phyloP scores from a whole-genome alignment of 1,140 invertebrate species.

The Halesus radiatus region DNA sequence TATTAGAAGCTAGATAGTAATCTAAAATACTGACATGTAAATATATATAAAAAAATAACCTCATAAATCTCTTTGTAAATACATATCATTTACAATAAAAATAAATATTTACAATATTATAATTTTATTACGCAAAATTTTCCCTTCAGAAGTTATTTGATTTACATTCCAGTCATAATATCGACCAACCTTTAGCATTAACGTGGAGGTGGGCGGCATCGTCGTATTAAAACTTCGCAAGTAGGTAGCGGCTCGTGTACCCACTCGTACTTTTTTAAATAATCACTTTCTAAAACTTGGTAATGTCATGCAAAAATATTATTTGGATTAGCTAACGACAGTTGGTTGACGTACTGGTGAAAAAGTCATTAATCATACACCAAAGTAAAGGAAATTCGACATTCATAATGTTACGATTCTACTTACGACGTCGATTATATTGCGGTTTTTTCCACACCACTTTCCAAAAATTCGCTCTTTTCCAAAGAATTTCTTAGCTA shows the following conservation, averaged over 20 bases:
- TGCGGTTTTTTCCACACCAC: neutral
- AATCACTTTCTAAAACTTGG: constrained; percentile 36
- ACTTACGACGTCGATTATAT: neutral
- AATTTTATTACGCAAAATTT: too few species aligned
- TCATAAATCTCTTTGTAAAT: too few species aligned
- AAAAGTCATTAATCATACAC: constrained; percentile 20
- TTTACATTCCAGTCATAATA: too few species aligned
- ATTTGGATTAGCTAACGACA: neutral
- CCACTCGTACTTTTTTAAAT: neutral
- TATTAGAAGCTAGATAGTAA: too few species aligned
- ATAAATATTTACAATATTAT: too few species aligned
- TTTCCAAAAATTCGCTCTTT: constrained; percentile 5
- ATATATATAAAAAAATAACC: too few species aligned
- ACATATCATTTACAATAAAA: too few species aligned
- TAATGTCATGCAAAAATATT: constrained; percentile 12
- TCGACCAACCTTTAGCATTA: too few species aligned
- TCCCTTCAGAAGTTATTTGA: too few species aligned
- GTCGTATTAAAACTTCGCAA: neutral
- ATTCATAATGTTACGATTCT: neutral
- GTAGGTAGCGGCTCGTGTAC: neutral
- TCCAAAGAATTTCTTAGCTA: constrained; percentile 30
- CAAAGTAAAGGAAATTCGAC: constrained; percentile 20
- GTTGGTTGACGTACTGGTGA: neutral
- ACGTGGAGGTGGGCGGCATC: too few species aligned
- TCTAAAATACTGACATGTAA: too few species aligned